Conservation (phyloP, 2,797 vertebrate genomes). For the Neoniphon sammara region DNA sequence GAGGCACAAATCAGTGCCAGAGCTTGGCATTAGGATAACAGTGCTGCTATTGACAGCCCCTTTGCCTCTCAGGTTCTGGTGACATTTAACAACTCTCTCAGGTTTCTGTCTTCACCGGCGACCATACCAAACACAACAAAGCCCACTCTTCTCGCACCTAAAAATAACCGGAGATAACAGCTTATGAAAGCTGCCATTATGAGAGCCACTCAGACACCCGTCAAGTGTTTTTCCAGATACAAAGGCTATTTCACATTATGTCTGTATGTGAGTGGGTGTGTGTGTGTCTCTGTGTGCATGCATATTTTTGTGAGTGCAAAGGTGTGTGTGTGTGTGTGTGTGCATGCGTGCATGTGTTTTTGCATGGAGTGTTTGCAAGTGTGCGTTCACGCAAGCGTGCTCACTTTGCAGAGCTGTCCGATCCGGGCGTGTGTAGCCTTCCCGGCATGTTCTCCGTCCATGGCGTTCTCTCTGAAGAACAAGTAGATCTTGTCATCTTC, state of each 20-base stretch:
- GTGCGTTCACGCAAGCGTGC: background rate
- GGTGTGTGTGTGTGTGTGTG: constrained; percentile 23
- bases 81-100: constrained; percentile 80
- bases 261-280: constrained; percentile 18
- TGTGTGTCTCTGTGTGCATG: constrained; percentile 18
- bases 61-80: constrained; percentile 68
- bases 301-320: background rate
- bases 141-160: constrained; percentile 56
- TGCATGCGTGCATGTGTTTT: too few relatives aligned
- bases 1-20: constrained; percentile 56
- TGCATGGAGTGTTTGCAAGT: constrained; percentile 10
- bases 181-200: constrained; percentile 65
- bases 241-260: constrained; percentile 58
- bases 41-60: constrained; percentile 66
- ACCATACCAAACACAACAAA: constrained; percentile 63
- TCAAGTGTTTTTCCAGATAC: constrained; percentile 67
- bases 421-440: constrained; percentile 97
- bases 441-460: constrained; percentile 95
- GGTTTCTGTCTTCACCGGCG: constrained; percentile 65
- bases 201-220: constrained; percentile 63
- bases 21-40: constrained; percentile 71
- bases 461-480: constrained; percentile 97
- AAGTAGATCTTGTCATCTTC: constrained; percentile 99
- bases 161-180: constrained; percentile 75
- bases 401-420: constrained; percentile 98